These are phyloP conservation scores for Rotaria macrura DNA, from an alignment of 2,888 invertebrate genomes.

Conservation along the genomic window DNA sequence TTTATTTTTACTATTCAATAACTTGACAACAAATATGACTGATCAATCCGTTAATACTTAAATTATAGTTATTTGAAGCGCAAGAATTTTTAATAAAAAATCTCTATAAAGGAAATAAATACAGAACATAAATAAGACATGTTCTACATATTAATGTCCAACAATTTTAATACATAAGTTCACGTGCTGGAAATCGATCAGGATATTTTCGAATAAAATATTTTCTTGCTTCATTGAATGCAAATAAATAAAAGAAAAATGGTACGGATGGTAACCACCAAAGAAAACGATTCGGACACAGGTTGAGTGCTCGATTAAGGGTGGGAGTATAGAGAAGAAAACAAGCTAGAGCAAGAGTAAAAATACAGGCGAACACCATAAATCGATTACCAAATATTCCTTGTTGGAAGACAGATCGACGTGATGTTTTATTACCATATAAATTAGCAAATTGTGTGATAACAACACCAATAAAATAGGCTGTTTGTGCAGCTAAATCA, in stretches of 20 bases:
- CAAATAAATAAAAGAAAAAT: constrained; percentile 27
- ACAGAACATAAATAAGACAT: neutral
- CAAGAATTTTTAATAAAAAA: neutral
- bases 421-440: constrained; percentile 24
- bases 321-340: constrained; percentile 27
- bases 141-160: neutral
- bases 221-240: constrained; percentile 26
- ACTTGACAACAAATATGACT: too few species aligned
- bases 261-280: constrained; percentile 32
- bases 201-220: constrained; percentile 20
- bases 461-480: constrained; percentile 28
- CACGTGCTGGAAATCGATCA: neutral
- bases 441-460: constrained; percentile 27
- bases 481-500: constrained; percentile 25
- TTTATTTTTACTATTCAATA: too few species aligned
- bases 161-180: neutral
- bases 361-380: constrained; percentile 19
- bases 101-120: neutral
- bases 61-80: too few species aligned
- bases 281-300: constrained; percentile 26
- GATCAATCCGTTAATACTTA: too few species aligned
- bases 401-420: constrained; percentile 28
- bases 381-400: constrained; percentile 24
- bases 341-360: constrained; percentile 22
- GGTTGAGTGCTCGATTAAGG: constrained; percentile 23